Evolutionary conservation across 1,140 invertebrate species (phyloP), one percentile per base, ranked within the genome.

Genomic region (Pseudomyrmex dendroicus): DNA sequence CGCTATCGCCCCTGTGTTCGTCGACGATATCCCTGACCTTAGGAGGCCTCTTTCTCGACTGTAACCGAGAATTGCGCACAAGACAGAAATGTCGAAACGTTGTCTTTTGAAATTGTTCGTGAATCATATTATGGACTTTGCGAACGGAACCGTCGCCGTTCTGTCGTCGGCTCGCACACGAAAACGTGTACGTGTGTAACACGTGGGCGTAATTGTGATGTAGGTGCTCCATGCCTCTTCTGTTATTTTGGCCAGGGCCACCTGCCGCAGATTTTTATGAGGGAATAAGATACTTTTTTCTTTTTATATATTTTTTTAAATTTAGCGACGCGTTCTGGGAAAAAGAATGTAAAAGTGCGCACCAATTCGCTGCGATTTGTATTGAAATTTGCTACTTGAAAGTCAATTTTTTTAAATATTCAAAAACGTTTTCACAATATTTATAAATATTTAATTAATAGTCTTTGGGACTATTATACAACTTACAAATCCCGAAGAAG

Each of bases 11-110:
- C 20, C 73, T 56, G 25, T 54, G 13, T 9, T 25, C 17, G 5
- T 13, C 13, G 10, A 73, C 82, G 78, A 85, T 93, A 93, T 88
- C 92, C 92, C 91, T 93, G 92, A 93, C 92, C 92, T 93, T 93
- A 92, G 87, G 73, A 85, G 82, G 48, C 59, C 88, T 72, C 77
- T 54, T 82, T 85, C 91, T 87, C 83, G n/a, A 0, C 12, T 48
- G 44, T 61, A 61, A 73, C 20, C 44, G 85, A 87, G 73, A 89
- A 89, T 92, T 92, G 90, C 89, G 89, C 89, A 92, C 62, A 54
- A 85, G 89, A 57, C 86, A 74, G 84, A 82, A 89, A 87, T 93
- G 90, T 92, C 91, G 92, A 93, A 93, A 93, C 72, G 48, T n/a
- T 20, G 85, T 85, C 90, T 92, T 91, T 92, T 92, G 91, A 92